Evolutionary conservation across 1,140 invertebrate genomes (phyloP), one percentile per base, ranked within the genome.

Genomic region (Pseudomyrmex dendroicus): DNA sequence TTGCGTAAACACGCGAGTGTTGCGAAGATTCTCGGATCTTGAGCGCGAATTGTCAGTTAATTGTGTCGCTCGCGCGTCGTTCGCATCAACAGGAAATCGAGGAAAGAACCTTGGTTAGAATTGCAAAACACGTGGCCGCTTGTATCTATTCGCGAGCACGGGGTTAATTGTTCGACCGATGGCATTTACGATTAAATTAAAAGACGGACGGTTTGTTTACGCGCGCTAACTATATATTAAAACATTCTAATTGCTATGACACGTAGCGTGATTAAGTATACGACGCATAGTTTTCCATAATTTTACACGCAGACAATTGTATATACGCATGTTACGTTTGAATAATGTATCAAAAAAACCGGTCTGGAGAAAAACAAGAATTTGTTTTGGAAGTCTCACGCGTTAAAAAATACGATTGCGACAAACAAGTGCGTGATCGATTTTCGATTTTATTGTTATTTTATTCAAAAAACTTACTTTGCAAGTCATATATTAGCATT

Each of bases 51-150:
- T 62, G 66, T 57, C 76, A 62, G 59, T 70, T 73, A 66, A 82
- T 66, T 73, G 64, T 22, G 9, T 20, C n/a, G 54, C 35, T 4
- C 25, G 35, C 35, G 35, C 35, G 66, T 72, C 54, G 35, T 61
- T 80, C 54, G 66, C 76, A 59, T 80, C 76, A 80, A 80, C 76
- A 72, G 54, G 67, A 80, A 72, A 12, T 12, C 12, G 20, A 22
- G 35, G 10, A 44, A 57, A 2, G 54, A 15, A 20, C 12, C 22
- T 50, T 35, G 9, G 9, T 50, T 35, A 8, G 9, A 46, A 44
- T 7, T 64, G 61, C 17, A 12, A 22, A 67, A 10, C 46, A 76
- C 22, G 12, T 64, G 73, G 22, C 48, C 12, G 3, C 9, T 66
- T 63, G 35, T 5, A 54, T 66, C 15, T 25, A 7, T 74, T 52